phyloP scores from a whole-genome alignment of 2,888 invertebrate genomes.

The Cataglyphis rosenhaueri region DNA sequence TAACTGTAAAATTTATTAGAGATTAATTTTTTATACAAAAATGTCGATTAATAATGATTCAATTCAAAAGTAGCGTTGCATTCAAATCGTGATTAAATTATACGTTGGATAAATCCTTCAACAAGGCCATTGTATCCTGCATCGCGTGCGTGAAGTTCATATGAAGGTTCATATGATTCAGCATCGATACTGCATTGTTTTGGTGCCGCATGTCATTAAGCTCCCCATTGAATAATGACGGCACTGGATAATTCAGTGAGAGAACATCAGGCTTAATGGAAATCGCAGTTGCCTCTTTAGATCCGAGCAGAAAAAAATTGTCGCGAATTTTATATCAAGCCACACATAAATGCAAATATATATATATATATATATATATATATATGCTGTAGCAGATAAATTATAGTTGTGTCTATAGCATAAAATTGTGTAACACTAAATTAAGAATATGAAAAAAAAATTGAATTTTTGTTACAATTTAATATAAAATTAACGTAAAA shows the following conservation, averaged over 20 bases:
- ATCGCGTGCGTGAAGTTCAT: not conserved
- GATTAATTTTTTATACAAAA: not conserved
- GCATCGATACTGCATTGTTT: conserved; percentile 25
- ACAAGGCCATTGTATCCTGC: conserved; percentile 1
- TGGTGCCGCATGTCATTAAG: conserved; percentile 10
- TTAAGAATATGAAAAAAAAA: not conserved
- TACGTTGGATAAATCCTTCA: not conserved
- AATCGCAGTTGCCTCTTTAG: not conserved
- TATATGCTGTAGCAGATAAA: not conserved
- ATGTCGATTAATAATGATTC: not conserved
- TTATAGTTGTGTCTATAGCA: not conserved
- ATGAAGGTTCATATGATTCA: conserved; percentile 18
- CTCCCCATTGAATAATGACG: conserved; percentile 31
- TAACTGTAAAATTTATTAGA: not conserved
- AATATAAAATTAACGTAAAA: not conserved
- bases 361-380: no score
- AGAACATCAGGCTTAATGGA: conserved; percentile 14
- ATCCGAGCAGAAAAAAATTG: not conserved
- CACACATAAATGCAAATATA: not conserved
- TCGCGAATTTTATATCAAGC: not conserved
- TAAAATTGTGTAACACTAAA: not conserved
- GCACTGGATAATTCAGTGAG: conserved; percentile 18
- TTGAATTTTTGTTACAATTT: not conserved
- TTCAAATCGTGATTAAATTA: not conserved
- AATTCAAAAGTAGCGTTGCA: not conserved